Conservation (phyloP, 2,888 invertebrate genomes). For the Stramonita haemastoma region DNA sequence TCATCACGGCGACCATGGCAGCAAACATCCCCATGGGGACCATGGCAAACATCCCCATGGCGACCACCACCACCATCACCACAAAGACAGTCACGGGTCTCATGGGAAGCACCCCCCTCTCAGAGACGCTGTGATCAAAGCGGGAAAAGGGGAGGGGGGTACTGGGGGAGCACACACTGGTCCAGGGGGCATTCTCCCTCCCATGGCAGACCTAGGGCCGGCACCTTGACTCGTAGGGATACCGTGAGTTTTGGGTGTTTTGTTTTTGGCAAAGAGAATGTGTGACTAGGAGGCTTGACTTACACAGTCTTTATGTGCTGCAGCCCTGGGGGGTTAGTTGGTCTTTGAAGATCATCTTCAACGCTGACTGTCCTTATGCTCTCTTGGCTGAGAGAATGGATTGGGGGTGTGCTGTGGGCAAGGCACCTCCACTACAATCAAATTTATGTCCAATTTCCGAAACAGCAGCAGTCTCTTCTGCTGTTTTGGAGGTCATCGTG, state of each 20-base stretch:
- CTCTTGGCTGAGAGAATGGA: no score
- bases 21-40: constrained; percentile 37
- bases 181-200: constrained; percentile 46
- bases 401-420: no score
- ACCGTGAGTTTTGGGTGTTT: constrained; percentile 18
- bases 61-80: constrained; percentile 31
- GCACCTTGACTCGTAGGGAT: constrained; percentile 54
- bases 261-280: not conserved
- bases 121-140: constrained; percentile 43
- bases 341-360: no score
- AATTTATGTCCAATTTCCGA: no score
- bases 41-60: constrained; percentile 42
- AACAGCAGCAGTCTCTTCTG: no score
- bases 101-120: constrained; percentile 52
- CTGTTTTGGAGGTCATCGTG: no score
- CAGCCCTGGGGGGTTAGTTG: no score
- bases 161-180: constrained; percentile 14
- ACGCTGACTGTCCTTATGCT: no score
- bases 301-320: no score
- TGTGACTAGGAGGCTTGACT: not conserved
- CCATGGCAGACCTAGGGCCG: constrained; percentile 57
- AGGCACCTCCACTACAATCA: no score
- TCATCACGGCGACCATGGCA: constrained; percentile 33
- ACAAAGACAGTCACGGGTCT: constrained; percentile 46
- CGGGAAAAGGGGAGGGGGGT: constrained; percentile 19